A percentile compares a stretch with the other conserved stretches of the same genome.
These are phyloP conservation scores for Tortricodes alternella DNA, from an alignment of 2,888 invertebrate species.

Conservation along the genomic window DNA sequence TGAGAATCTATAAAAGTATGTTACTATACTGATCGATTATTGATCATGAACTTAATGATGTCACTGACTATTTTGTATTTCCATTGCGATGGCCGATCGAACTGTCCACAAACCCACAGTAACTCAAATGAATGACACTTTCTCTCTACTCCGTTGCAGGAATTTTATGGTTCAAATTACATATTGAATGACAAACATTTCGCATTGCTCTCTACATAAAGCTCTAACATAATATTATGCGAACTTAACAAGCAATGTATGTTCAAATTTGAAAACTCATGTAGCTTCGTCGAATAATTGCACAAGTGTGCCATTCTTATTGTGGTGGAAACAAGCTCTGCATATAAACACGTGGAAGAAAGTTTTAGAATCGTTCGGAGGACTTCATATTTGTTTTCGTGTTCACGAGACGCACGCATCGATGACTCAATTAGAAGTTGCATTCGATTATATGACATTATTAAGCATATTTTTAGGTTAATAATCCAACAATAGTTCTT, in stretches of 20 bases:
- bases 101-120: no score
- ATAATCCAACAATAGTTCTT: background rate
- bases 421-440: no score
- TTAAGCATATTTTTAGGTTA: background rate
- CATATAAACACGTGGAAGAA: constrained; percentile 67
- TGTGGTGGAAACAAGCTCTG: constrained; percentile 49
- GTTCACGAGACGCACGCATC: constrained; percentile 33
- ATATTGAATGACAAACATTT: background rate
- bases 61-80: no score
- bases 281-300: background rate
- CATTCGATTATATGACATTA: no score
- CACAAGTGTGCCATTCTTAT: constrained; percentile 52
- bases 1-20: no score
- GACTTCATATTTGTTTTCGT: constrained; percentile 38
- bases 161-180: background rate
- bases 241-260: constrained; percentile 41
- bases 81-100: no score
- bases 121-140: constrained; percentile 51
- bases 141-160: constrained; percentile 46
- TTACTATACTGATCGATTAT: no score
- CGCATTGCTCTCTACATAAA: background rate
- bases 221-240: background rate
- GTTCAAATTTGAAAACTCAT: constrained; percentile 14
- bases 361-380: constrained; percentile 54
- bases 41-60: no score